Percentiles rank a stretch among this genome's conserved stretches.
Conservation (phyloP, 2,113 vertebrate species). For the Neopipo cinnamomea region DNA sequence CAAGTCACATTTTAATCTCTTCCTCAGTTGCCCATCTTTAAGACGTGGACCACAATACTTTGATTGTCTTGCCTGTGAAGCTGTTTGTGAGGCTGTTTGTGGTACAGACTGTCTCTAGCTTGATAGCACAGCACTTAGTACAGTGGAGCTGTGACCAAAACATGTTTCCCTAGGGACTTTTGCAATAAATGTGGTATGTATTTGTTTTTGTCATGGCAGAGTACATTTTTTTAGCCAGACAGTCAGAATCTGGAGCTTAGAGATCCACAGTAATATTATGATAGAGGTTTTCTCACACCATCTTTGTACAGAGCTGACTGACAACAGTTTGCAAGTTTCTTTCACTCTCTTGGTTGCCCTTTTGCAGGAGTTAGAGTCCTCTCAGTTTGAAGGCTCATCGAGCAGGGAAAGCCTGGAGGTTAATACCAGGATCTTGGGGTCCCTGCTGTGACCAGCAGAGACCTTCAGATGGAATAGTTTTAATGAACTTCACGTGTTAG, state of each 20-base stretch:
- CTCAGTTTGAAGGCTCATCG: not conserved
- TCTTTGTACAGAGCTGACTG: not conserved
- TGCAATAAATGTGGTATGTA: not conserved
- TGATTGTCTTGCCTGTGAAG: not conserved
- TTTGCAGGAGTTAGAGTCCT: not conserved
- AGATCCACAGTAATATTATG: not conserved
- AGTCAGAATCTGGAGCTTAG: not conserved
- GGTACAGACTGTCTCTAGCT: conserved; percentile 50
- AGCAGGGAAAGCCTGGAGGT: not conserved
- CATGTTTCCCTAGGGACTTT: not conserved
- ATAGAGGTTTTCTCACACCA: not conserved
- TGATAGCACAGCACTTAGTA: not conserved
- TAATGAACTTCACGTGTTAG: not conserved
- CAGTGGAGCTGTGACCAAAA: not conserved
- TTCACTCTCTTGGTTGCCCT: not conserved
- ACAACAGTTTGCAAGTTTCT: not conserved
- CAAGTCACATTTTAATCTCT: conserved; percentile 1
- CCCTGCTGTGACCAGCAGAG: not conserved
- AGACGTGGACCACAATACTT: not conserved
- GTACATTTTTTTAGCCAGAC: not conserved
- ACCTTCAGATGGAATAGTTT: not conserved
- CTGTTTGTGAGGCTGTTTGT: conserved; percentile 27
- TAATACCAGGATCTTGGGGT: not conserved
- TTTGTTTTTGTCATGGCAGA: not conserved
- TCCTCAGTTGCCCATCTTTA: not conserved